Evolutionary conservation across 2,888 invertebrate genomes (phyloP), one percentile per base, ranked within the genome.

Genomic region (Cephus spinipes): DNA sequence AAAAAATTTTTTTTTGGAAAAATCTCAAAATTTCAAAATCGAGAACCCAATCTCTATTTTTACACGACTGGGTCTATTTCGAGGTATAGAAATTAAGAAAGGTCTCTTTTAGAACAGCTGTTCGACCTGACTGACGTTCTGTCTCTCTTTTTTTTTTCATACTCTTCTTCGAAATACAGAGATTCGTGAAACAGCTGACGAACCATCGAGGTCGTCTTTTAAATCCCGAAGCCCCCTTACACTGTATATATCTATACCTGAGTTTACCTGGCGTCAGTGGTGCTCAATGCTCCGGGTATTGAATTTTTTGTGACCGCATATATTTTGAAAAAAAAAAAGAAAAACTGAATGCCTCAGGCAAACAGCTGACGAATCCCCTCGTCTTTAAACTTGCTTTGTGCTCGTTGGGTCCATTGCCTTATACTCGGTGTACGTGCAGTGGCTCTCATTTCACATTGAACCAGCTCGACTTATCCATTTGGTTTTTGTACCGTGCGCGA

Each of bases 101-200:
- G 55, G 55, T 55, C 55, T 9, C 23, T 23, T 9, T 55, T 76
- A 1, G 74, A 79, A 79, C 80, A 79, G 81, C 79, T 80, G 81
- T 80, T 80, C 55, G 69, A 23, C 55, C 55, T 23, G 55, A 55
- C 55, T 55, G 55, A 73, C 74, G 74, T 76, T 75, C 81, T 78
- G 81, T 80, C 78, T 80, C 78, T 76, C 78, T 69, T 69, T 73
- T 76, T 78, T 73, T 73, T 78, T 78, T 76, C 68, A n/a, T 55
- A 73, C 77, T 76, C 77, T 68, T 78, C 36, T 73, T 9, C 40
- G 74, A 33, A 40, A 73, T 69, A 79, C 71, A 73, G 34, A 75
- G 76, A 78, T 79, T 79, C 78, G 79, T 78, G 68, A 55, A 71
- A 80, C 81, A 81, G 81, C 82, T 82, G 80, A 81, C 83, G 79